Base-by-base conservation (phyloP, 1,140 invertebrate species). In the Drosophila leontia region DNA sequence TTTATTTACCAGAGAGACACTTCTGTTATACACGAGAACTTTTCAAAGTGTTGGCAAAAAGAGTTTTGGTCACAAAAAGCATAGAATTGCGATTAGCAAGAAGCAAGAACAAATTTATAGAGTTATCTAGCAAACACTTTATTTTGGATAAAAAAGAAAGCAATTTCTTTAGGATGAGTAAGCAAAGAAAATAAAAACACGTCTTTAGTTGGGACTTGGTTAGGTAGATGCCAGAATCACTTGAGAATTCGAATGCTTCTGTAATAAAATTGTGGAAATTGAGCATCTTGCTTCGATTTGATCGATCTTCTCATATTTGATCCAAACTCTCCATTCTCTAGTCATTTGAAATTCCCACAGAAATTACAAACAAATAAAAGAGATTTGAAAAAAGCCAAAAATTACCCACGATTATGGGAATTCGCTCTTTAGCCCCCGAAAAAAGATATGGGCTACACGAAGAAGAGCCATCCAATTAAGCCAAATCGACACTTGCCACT, bases 391-490 rank as follows among this genome's bases (percentile, higher is more conserved):
- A 13, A 56, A 23, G 0, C 3, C 7, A 65, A 32, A 51, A 51
- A 29, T 42, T 42, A 32, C 45, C 45, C 70, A 72, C 70, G 70
- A 74, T 37, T 72, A 55, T 55, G 35, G 35, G 13, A 26, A 26
- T 13, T 35, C 29, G 26, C 44, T 34, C 37, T 39, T 48, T 34
- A 34, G 61, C 64, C 39, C 37, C 65, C 7, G 5, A 37, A n/a
- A 69, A 51, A 32, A 50, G 50, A 56, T 56, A 69, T 70, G 68
- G 51, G 39, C 56, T 68, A 64, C 82, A 85, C 82, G 78, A 75
- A 70, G 50, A 12, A 72, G 67, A 75, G 37, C 58, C 32, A 56
- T 58, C 82, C 82, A 84, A 84, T 84, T 85, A 84, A 85, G 76
- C 68, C 60, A 70, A 68, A 75, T 84, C 77, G 45, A 64, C 82